Conservation (phyloP, 2,113 vertebrate genomes). For the Onychorhynchus coronatus region DNA sequence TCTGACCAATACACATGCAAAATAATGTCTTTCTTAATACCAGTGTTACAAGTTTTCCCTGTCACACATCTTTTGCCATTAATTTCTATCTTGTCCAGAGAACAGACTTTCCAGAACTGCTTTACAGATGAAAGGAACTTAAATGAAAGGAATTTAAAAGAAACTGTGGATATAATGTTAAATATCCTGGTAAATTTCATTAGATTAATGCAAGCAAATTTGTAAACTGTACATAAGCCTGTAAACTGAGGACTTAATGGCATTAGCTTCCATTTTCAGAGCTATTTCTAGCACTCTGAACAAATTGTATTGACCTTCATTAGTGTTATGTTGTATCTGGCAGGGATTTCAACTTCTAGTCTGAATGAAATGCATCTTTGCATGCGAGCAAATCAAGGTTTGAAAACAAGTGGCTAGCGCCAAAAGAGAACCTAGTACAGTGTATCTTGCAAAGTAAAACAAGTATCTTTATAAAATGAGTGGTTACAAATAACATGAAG, state of each 20-base stretch:
- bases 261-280: background rate
- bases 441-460: background rate
- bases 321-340: background rate
- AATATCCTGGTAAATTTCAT: background rate
- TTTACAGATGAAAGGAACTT: background rate
- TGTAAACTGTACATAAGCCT: background rate
- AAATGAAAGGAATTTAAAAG: background rate
- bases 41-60: background rate
- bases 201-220: background rate
- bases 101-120: background rate
- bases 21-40: background rate
- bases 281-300: background rate
- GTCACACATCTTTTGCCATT: background rate
- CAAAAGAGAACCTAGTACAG: background rate
- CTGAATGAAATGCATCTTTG: background rate
- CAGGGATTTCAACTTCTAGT: background rate
- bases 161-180: background rate
- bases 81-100: background rate
- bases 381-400: too few relatives aligned
- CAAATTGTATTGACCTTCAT: background rate
- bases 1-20: background rate
- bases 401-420: background rate
- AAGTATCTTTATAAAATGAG: background rate
- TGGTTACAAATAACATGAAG: background rate
- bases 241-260: background rate